A percentile compares a stretch with the other conserved stretches of the same genome.
Evolutionary conservation across 2,113 vertebrate species (phyloP).

Genomic region (Hepsetus odoe): DNA sequence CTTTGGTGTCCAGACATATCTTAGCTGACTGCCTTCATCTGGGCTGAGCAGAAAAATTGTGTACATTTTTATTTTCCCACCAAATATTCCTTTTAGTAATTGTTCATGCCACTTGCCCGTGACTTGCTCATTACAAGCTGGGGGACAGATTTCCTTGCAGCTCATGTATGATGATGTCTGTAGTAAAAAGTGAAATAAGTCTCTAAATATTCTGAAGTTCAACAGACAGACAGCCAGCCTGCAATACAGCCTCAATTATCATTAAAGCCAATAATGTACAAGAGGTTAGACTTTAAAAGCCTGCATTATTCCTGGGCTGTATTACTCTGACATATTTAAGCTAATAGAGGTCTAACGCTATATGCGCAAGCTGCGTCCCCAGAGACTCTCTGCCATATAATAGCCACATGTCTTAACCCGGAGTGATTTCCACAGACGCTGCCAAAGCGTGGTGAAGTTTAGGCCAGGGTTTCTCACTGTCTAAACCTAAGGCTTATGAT

Average conservation of each 20-base stretch:
- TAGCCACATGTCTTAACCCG: neutral
- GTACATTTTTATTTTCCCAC: too few relatives aligned
- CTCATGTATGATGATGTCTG: neutral
- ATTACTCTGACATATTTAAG: neutral
- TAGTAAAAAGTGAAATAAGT: neutral
- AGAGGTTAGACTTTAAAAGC: too few relatives aligned
- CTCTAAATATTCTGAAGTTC: too few relatives aligned
- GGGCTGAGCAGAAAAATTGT: too few relatives aligned
- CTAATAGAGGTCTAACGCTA: neutral
- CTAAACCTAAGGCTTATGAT: neutral
- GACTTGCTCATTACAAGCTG: too few relatives aligned
- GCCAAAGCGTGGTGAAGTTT: neutral
- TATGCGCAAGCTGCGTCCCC: neutral
- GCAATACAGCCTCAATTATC: neutral
- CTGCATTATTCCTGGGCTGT: neutral
- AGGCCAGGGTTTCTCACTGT: neutral
- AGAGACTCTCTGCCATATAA: neutral
- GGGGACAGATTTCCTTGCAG: neutral
- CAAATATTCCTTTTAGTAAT: too few relatives aligned
- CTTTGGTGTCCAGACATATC: too few relatives aligned
- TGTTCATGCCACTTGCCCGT: too few relatives aligned
- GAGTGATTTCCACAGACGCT: neutral
- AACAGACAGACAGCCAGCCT: too few relatives aligned
- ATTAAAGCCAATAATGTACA: too few relatives aligned
- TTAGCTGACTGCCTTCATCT: too few relatives aligned